Conservation (phyloP, 2,888 invertebrate genomes). For the Pseudococcus jackbeardsleyi region DNA sequence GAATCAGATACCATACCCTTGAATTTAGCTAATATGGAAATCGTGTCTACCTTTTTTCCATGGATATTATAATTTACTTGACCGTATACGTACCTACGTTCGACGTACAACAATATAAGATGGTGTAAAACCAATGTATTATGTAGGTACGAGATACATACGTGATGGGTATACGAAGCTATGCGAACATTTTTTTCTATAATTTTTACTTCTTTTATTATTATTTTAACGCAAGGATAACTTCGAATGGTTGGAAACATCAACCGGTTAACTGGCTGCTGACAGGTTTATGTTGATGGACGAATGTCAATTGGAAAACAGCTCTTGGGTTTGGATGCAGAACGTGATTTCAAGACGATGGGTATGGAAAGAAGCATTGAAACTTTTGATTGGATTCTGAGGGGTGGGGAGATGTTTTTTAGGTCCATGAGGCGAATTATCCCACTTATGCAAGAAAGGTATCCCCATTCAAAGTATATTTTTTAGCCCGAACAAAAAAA, state of each 20-base stretch:
- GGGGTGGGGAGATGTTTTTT: too few species aligned
- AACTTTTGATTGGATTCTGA: too few species aligned
- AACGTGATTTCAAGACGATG: neutral
- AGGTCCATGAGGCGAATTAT: too few species aligned
- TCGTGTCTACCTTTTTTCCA: conserved; percentile 57
- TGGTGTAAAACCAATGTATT: conserved; percentile 7
- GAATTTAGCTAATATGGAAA: conserved; percentile 64
- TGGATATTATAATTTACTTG: conserved; percentile 53
- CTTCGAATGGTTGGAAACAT: neutral
- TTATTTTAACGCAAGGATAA: conserved; percentile 50
- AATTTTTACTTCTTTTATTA: conserved; percentile 42
- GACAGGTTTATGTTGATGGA: neutral
- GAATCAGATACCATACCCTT: conserved; percentile 62
- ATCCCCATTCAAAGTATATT: too few species aligned
- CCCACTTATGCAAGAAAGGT: too few species aligned
- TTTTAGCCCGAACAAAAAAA: too few species aligned
- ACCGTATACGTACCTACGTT: neutral
- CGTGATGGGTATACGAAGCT: neutral
- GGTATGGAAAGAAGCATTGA: too few species aligned
- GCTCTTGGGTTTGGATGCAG: neutral
- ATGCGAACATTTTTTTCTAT: conserved; percentile 6
- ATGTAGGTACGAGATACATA: neutral
- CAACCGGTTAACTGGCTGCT: neutral
- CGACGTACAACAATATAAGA: neutral
- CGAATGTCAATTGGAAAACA: neutral